Base-by-base conservation (phyloP, 2,888 invertebrate species). In the Pherbina coryleti region DNA sequence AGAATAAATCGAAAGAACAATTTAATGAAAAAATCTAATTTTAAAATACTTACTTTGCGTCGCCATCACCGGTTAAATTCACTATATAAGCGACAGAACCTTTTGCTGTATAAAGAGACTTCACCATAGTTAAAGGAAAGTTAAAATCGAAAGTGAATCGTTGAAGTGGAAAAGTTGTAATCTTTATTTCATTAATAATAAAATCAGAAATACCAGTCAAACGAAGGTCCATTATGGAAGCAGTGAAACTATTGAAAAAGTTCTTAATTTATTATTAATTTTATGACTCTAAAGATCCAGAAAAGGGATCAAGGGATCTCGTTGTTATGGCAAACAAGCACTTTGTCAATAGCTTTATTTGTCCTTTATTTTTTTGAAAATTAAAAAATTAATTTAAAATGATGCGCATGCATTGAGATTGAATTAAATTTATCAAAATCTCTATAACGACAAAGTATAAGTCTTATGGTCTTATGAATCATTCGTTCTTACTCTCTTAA, bases 21-120 rank as follows among this genome's bases (percentile, higher is more conserved):
- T 1, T 37, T 37, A 8, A 8, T 4, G 4, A 37, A 37, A 69
- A 74, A 31, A 0, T n/a, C 19, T 31, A 51, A n/a, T 60, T 37
- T 37, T 34, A 53, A 17, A 25, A 9, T 19, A 83, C 87, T 82
- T 81, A 88, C 89, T 84, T 83, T 8, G 84, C 84, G 66, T 82
- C 81, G 11, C 85, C 89, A 73, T 88, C 84, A 17, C 89, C 88
- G 3, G 86, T 83, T 28, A 88, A 76, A 79, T 86, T 87, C 0
- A 88, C 19, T 57, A 88, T 82, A 76, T 85, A 83, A 0, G 83
- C 88, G 37, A 88, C 31, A 0, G 88, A 88, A 14, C 88, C 88
- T 44, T 86, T 85, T 0, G 88, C 88, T 0, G 86, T 87, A 70
- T 88, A 88, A 5, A 84, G 44, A 0, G 89, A 83, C 57, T 85